Base-by-base conservation (phyloP, 2,113 vertebrate species). In the Rhea pennata region DNA sequence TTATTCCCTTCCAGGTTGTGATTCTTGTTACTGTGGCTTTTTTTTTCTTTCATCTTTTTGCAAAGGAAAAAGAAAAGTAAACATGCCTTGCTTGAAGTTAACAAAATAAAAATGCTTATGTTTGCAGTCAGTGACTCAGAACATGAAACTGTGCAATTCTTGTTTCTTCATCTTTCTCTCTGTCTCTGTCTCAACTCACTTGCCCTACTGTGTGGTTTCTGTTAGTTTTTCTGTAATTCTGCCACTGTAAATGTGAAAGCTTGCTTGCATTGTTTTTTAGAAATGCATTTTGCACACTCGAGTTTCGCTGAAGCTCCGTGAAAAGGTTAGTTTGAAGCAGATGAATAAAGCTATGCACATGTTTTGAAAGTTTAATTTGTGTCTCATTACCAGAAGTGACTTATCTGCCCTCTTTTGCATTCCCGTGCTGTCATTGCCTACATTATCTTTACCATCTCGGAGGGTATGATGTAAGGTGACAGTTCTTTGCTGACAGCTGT, bases 271-370 rank as follows among this genome's bases (percentile, higher is more conserved):
- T 98, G 59, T 96, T 96, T 97, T 97, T 96, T 98, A 98, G 97
- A 98, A 98, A 98, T 97, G 97, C 97, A 96, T 98, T 97, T 98
- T 98, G 98, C 97, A 98, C 98, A 98, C 97, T 96, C 70, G 76
- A 84, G 96, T 98, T 98, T 98, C 95, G 48, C 97, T 27, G 96
- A 98, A 98, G 97, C 97, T 98, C 97, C 87, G 66, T 98, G 97
- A 95, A 96, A 92, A 97, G 96, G 96, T 98, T 97, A 97, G 97
- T 96, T 97, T 94, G 97, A 96, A 98, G 96, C 97, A 97, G 97
- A 97, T 93, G 95, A 98, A 98, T 98, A 98, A 98, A 98, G 97
- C 98, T 98, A 98, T 98, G 98, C 98, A 98, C 97, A 98, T 98
- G 96, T 98, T 98, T 97, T 96, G 96, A 97, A 97, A 97, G 91